A percentile compares a stretch with the other conserved stretches of the same genome.
Conservation (phyloP, 2,888 invertebrate genomes). For the Sminthurinus aureus region DNA sequence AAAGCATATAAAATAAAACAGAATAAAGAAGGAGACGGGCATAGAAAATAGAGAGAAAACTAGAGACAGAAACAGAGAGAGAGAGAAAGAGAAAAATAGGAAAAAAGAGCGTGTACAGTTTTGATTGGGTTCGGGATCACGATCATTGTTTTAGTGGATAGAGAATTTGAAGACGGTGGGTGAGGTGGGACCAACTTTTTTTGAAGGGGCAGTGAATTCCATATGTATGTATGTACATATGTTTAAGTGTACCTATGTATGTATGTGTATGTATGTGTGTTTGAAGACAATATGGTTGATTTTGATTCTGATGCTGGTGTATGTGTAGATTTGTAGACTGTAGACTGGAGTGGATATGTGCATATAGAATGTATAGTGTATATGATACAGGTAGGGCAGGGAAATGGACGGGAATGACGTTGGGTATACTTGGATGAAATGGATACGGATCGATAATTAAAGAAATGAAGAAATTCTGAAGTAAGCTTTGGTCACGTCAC, state of each 20-base stretch:
- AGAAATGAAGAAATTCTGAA: conserved; percentile 60
- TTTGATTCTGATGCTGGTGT: conserved; percentile 8
- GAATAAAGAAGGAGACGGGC: not conserved
- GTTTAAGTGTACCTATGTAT: too few relatives aligned
- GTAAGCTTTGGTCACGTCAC: conserved; percentile 58
- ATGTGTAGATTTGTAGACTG: not conserved
- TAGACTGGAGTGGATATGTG: conserved; percentile 20
- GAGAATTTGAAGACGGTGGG: conserved; percentile 13
- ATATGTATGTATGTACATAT: too few relatives aligned
- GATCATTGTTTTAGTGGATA: conserved; percentile 16
- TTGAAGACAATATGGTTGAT: too few relatives aligned
- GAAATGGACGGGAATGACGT: conserved; percentile 33
- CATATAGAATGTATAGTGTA: too few relatives aligned
- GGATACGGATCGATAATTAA: conserved; percentile 55
- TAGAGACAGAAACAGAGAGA: conserved; percentile 13
- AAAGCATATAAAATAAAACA: not conserved
- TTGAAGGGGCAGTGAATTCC: conserved; percentile 3
- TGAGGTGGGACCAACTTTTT: not conserved
- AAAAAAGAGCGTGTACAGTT: not conserved
- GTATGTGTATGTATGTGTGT: too few relatives aligned
- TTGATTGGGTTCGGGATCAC: conserved; percentile 21
- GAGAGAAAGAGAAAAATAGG: conserved; percentile 20
- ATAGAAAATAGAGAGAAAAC: not conserved
- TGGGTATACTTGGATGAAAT: conserved; percentile 40
- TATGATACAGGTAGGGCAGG: not conserved